A percentile compares a stretch with the other conserved stretches of the same genome.
Evolutionary conservation across 2,888 invertebrate genomes (phyloP).

Genomic region (Azorinus chamasolen): DNA sequence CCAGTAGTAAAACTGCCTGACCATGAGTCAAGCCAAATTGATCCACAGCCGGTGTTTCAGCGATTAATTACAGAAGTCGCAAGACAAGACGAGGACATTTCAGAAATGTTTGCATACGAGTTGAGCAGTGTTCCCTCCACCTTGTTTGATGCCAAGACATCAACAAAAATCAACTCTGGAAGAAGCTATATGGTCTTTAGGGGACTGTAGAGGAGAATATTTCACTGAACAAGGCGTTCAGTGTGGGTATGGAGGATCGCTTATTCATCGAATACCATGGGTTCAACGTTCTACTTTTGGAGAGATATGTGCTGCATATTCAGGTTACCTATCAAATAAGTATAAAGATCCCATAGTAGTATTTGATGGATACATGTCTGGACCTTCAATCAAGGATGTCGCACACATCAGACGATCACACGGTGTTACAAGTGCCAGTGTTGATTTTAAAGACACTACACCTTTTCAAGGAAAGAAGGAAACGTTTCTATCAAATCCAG

Average conservation of each 20-base stretch:
- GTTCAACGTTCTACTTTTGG: slow-evolving; percentile 27
- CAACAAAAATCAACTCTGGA: slow-evolving; percentile 42
- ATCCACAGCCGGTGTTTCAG: slow-evolving; percentile 26
- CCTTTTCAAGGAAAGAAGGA: slow-evolving; percentile 7
- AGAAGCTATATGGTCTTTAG: slow-evolving; percentile 37
- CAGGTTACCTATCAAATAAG: slow-evolving; percentile 7
- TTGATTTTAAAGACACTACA: not conserved
- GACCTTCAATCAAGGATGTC: slow-evolving; percentile 44
- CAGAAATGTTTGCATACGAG: slow-evolving; percentile 16
- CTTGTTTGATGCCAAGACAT: slow-evolving; percentile 41
- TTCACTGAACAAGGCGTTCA: not conserved
- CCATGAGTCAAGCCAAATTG: slow-evolving; percentile 20
- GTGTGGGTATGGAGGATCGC: slow-evolving; percentile 54
- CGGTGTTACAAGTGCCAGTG: not conserved
- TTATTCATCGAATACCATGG: slow-evolving; percentile 56
- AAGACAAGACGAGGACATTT: not conserved
- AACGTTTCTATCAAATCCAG: not conserved
- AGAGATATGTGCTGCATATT: slow-evolving; percentile 28
- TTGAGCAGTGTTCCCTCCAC: slow-evolving; percentile 35
- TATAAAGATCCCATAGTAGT: slow-evolving; percentile 11
- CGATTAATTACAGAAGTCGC: slow-evolving; percentile 14
- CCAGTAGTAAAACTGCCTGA: not conserved
- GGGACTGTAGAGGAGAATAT: slow-evolving; percentile 14
- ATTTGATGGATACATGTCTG: slow-evolving; percentile 16
- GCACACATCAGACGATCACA: slow-evolving; percentile 57